Evolutionary conservation across 2,888 invertebrate genomes (phyloP).

Genomic region (Trichogramma dendrolimi): DNA sequence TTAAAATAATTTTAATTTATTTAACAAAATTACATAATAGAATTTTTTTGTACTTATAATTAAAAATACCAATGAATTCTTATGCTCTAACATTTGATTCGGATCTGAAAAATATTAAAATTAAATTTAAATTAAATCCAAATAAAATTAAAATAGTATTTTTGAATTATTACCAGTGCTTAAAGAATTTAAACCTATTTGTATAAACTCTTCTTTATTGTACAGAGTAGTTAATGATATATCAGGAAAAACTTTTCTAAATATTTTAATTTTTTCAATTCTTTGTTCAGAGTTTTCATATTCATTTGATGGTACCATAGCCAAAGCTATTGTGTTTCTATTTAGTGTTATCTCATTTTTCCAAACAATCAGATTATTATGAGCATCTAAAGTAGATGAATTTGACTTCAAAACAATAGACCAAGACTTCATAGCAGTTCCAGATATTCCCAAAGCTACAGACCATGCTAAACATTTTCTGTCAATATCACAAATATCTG

Average conservation of each 20-base stretch:
- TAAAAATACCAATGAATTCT: slow-evolving; percentile 2
- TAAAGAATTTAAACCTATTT: slow-evolving; percentile 1
- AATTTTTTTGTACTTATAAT: slow-evolving; percentile 4
- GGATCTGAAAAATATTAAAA: not conserved
- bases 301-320: slow-evolving; percentile 2
- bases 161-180: not conserved
- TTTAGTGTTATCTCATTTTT: not conserved
- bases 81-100: not conserved
- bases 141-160: not conserved
- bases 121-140: not conserved
- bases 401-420: slow-evolving; percentile 5
- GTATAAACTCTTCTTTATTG: slow-evolving; percentile 3
- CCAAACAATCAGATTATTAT: not conserved
- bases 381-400: not conserved
- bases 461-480: not conserved
- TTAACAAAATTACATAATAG: too few species aligned
- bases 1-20: too few species aligned
- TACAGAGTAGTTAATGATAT: slow-evolving; percentile 4
- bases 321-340: slow-evolving; percentile 1
- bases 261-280: slow-evolving; percentile 1
- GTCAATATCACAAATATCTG: not conserved
- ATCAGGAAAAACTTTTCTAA: slow-evolving; percentile 5
- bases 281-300: slow-evolving; percentile 1
- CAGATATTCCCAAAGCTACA: slow-evolving; percentile 1
- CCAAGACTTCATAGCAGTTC: slow-evolving; percentile 4